Conservation (phyloP, 2,888 invertebrate species). For the Oxycera nigricornis region DNA sequence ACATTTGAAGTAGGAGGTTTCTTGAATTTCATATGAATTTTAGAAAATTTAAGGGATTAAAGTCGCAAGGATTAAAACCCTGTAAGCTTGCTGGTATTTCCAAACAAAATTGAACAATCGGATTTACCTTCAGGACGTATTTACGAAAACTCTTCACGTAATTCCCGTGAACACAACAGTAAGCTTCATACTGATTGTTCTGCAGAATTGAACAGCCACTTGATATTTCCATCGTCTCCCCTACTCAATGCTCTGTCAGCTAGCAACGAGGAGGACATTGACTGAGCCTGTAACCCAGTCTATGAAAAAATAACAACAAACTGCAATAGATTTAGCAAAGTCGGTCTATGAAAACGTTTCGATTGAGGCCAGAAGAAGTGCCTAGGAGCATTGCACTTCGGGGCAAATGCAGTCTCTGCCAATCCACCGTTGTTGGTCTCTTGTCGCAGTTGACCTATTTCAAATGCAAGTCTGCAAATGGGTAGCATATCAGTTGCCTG, state of each 20-base stretch:
- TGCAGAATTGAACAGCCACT: not conserved
- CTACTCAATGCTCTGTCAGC: not conserved
- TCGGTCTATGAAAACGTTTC: conserved; percentile 3
- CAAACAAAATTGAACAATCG: no score
- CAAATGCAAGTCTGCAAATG: conserved; percentile 24
- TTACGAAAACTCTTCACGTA: no score
- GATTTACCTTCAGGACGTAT: no score
- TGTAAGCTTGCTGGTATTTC: no score
- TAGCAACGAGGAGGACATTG: not conserved
- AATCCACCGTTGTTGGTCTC: not conserved
- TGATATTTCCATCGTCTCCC: not conserved
- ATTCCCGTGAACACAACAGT: no score
- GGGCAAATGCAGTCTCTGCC: conserved; percentile 20
- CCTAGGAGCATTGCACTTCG: conserved; percentile 24
- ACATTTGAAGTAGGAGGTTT: no score
- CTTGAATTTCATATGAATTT: no score
- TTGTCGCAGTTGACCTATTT: conserved; percentile 25
- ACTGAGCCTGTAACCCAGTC: not conserved
- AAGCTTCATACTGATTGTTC: not conserved
- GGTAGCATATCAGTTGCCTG: conserved; percentile 29
- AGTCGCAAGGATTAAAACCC: no score
- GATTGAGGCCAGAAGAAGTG: conserved; percentile 32
- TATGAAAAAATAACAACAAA: not conserved
- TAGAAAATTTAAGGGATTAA: no score
- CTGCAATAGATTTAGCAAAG: conserved; percentile 11